Percentiles rank a stretch among this genome's conserved stretches.
These are phyloP conservation scores for Lepidochrysops patricia DNA, from an alignment of 2,888 invertebrate species.

Conservation along the genomic window DNA sequence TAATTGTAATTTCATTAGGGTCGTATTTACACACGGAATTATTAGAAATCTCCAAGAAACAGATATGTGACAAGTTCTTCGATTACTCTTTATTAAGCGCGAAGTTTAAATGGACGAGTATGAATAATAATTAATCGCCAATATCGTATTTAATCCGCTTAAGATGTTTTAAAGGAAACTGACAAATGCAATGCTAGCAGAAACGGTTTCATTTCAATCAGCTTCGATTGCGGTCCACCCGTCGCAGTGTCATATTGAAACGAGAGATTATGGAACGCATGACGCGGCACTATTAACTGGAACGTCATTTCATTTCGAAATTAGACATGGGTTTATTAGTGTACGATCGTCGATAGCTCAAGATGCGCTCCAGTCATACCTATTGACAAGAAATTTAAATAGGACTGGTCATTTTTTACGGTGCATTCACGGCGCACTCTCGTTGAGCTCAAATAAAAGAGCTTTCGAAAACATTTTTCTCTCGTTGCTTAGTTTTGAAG, in stretches of 20 bases:
- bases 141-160: not conserved
- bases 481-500: conserved; percentile 3
- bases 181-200: conserved; percentile 49
- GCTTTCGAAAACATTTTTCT: not conserved
- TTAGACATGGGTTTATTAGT: conserved; percentile 43
- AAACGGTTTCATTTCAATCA: conserved; percentile 58
- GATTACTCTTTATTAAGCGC: not conserved
- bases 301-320: conserved; percentile 44
- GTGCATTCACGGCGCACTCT: not conserved
- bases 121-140: not conserved
- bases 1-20: not conserved
- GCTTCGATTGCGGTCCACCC: conserved; percentile 48
- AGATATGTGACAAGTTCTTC: not conserved
- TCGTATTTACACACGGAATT: not conserved
- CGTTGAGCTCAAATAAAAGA: not conserved
- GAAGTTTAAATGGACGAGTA: not conserved
- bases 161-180: conserved; percentile 20
- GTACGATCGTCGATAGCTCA: conserved; percentile 13
- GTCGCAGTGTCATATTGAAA: conserved; percentile 24
- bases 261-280: conserved; percentile 50
- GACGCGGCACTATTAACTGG: conserved; percentile 56
- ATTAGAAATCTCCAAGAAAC: not conserved
- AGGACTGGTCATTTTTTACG: not conserved
- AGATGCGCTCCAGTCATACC: conserved; percentile 20
- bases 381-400: conserved; percentile 21